phyloP scores from a whole-genome alignment of 2,888 invertebrate species.

The Merodon equestris region DNA sequence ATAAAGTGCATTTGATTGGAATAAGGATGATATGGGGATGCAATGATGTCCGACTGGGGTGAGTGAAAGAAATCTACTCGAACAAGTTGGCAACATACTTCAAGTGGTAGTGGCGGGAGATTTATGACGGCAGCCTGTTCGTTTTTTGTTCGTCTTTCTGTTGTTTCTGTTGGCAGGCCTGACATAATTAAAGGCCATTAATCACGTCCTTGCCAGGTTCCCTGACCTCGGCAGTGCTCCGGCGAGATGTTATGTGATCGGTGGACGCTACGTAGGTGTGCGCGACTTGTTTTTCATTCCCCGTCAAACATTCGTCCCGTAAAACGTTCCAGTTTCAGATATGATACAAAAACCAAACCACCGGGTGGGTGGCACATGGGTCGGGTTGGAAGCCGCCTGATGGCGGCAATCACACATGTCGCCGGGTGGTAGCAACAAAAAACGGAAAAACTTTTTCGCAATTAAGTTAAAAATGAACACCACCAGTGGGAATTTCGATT shows the following conservation, averaged over 20 bases:
- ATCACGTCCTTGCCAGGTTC: constrained; percentile 78
- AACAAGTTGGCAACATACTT: constrained; percentile 13
- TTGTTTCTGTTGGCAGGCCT: constrained; percentile 65
- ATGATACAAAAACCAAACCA: constrained; percentile 6
- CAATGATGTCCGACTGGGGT: constrained; percentile 7
- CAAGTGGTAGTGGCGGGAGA: constrained; percentile 19
- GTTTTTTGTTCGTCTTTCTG: no score
- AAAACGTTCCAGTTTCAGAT: constrained; percentile 22
- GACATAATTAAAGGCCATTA: constrained; percentile 79
- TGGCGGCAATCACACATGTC: constrained; percentile 67
- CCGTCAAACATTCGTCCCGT: not conserved
- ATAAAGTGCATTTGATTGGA: constrained; percentile 46
- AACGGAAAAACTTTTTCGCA: constrained; percentile 59
- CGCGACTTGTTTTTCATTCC: no score
- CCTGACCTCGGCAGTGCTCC: constrained; percentile 46
- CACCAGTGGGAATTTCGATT: constrained; percentile 18
- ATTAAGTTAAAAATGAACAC: constrained; percentile 67
- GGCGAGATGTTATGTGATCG: constrained; percentile 16
- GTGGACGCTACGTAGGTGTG: no score
- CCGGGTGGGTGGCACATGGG: no score
- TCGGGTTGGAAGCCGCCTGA: constrained; percentile 11
- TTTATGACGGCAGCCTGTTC: constrained; percentile 45
- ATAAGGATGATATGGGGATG: constrained; percentile 1
- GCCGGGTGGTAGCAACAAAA: constrained; percentile 18
- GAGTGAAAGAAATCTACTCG: constrained; percentile 6